Evolutionary conservation across 2,113 vertebrate genomes (phyloP).

Genomic region (Corythornis vintsioides): DNA sequence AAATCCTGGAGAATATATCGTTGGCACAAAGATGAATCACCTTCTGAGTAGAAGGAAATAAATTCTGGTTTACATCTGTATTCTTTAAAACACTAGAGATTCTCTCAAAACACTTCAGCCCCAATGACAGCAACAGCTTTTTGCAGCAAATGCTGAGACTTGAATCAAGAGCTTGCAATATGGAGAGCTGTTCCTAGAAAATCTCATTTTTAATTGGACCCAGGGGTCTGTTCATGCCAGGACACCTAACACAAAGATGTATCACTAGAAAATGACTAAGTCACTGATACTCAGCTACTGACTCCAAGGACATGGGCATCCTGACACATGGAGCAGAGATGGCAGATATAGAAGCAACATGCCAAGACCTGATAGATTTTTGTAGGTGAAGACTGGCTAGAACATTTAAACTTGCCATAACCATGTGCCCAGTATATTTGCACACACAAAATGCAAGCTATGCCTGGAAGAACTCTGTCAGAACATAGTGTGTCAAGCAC

Average conservation of each 20-base stretch:
- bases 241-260: background rate
- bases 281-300: background rate
- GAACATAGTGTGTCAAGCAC: background rate
- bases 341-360: background rate
- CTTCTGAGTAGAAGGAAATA: constrained; percentile 8
- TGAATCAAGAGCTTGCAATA: background rate
- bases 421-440: background rate
- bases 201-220: background rate
- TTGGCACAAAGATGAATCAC: background rate
- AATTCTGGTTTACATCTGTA: constrained; percentile 10
- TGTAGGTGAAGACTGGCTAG: background rate
- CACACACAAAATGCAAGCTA: background rate
- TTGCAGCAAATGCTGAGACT: background rate
- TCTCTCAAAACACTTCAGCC: background rate
- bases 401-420: background rate
- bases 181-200: background rate
- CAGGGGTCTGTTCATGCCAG: background rate
- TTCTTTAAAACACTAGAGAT: background rate
- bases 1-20: constrained; percentile 21
- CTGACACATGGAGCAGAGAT: accelerated
- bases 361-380: background rate
- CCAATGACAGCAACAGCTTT: background rate
- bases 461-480: background rate
- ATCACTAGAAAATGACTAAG: background rate
- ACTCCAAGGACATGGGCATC: background rate